Conservation (phyloP, 2,888 invertebrate species). For the Macrosoma leucophasiata region DNA sequence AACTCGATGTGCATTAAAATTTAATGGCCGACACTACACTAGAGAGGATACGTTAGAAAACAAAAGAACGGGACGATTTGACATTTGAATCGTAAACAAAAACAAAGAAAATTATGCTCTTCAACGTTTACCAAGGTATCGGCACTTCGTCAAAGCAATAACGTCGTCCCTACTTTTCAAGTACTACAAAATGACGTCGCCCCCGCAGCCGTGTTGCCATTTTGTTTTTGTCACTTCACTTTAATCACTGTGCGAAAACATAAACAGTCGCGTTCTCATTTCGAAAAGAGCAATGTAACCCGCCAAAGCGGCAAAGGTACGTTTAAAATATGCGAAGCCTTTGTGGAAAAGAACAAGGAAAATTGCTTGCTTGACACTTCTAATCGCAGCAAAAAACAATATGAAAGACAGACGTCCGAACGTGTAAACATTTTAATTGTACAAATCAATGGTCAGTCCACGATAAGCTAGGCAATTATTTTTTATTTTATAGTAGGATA, state of each 20-base stretch:
- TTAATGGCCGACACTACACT: slow-evolving; percentile 16
- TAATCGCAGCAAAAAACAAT: no score
- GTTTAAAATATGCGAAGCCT: slow-evolving; percentile 40
- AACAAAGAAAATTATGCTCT: slow-evolving; percentile 56
- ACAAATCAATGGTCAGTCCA: no score
- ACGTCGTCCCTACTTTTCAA: slow-evolving; percentile 39
- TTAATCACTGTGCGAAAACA: slow-evolving; percentile 70
- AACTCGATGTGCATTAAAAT: slow-evolving; percentile 37
- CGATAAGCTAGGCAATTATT: slow-evolving; percentile 27
- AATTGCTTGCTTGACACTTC: slow-evolving; percentile 26
- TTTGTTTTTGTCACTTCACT: slow-evolving; percentile 74
- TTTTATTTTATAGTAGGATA: slow-evolving; percentile 36
- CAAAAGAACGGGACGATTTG: slow-evolving; percentile 4
- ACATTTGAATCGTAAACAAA: slow-evolving; percentile 19
- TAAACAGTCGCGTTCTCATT: slow-evolving; percentile 65
- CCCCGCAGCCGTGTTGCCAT: slow-evolving; percentile 44
- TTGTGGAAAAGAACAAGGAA: slow-evolving; percentile 29
- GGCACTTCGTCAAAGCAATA: slow-evolving; percentile 53
- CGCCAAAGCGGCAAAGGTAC: slow-evolving; percentile 38
- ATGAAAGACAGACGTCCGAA: no score
- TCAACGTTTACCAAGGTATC: slow-evolving; percentile 46
- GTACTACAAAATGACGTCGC: slow-evolving; percentile 36
- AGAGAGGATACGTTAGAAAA: slow-evolving; percentile 11
- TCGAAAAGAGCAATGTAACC: slow-evolving; percentile 59
- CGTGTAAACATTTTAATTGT: no score